Base-by-base conservation (phyloP, 2,888 invertebrate genomes). In the Nezara viridula region DNA sequence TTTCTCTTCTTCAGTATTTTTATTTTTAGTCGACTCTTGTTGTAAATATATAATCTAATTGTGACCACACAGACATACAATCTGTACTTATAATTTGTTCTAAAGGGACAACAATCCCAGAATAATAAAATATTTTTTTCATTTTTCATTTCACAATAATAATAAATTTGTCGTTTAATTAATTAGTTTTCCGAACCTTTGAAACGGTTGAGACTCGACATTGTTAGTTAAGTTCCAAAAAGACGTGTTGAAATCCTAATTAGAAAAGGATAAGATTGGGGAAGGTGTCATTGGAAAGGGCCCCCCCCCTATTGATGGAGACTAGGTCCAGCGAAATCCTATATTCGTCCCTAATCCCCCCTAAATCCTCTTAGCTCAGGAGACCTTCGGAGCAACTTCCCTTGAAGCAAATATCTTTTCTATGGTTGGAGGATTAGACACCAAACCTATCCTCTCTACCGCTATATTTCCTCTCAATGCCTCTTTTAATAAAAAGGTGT, bases 321-420 rank as follows among this genome's bases (percentile, higher is more conserved):
- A n/a, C n/a, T n/a, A n/a, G 73, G 37, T 27, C 27, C 32, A 37
- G 37, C 44, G 73, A 3, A 19, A 37, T 37, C 73, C 73, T 37
- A 32, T 32, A 73, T 73, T 37, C 32, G 16, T 16, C 73, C 73
- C 73, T 73, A 73, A 73, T 73, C 37, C 37, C 73, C 73, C 37
- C 73, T 55, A 73, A 73, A 73, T 27, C 73, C 73, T 73, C 73
- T 73, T 32, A 73, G 73, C 73, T n/a, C 24, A 32, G 32, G 10
- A 16, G 27, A 14, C n/a, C n/a, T n/a, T n/a, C n/a, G 37, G 73
- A n/a, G 32, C 73, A 19, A 19, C 73, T 19, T 37, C 32, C 73
- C n/a, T 37, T 19, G 27, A 16, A 14, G 32, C 73, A 37, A 73
- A 73, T 73, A 73, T 73, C 73, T 73, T 73, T 73, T 37, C 19